Evolutionary conservation across 2,888 invertebrate species (phyloP).

Genomic region (Invenusta paracnida): DNA sequence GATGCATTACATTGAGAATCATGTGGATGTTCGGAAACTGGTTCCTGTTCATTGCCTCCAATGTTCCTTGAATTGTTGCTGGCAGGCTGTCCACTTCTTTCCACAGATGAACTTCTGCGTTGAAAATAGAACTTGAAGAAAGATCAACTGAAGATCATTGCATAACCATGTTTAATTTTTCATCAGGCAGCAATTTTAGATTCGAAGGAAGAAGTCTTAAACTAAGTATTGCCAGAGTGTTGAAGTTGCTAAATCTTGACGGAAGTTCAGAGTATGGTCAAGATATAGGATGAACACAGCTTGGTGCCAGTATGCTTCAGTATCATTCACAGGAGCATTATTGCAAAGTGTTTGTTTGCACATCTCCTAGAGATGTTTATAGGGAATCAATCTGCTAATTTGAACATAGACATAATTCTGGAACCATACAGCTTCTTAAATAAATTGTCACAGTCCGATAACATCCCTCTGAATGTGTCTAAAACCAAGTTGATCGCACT

Average conservation of each 20-base stretch:
- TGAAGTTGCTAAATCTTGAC: background rate
- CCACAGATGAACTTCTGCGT: background rate
- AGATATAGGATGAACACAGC: background rate
- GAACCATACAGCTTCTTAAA: background rate
- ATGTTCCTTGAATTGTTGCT: background rate
- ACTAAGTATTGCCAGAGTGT: background rate
- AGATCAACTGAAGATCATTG: background rate
- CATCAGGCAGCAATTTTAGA: background rate
- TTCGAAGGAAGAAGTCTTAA: background rate
- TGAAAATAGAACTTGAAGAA: background rate
- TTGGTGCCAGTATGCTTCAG: background rate
- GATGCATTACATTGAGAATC: too few species aligned
- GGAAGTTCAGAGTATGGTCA: background rate
- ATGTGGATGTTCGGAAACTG: background rate
- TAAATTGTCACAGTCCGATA: background rate
- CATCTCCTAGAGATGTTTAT: background rate
- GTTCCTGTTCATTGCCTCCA: background rate
- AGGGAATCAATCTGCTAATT: background rate
- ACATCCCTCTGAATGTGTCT: background rate
- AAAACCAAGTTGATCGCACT: background rate
- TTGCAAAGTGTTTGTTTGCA: background rate
- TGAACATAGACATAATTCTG: background rate
- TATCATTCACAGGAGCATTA: background rate
- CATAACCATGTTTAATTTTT: background rate
- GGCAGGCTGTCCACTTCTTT: background rate